Evolutionary conservation across 2,113 vertebrate genomes (phyloP).

Genomic region (Cygnus atratus): DNA sequence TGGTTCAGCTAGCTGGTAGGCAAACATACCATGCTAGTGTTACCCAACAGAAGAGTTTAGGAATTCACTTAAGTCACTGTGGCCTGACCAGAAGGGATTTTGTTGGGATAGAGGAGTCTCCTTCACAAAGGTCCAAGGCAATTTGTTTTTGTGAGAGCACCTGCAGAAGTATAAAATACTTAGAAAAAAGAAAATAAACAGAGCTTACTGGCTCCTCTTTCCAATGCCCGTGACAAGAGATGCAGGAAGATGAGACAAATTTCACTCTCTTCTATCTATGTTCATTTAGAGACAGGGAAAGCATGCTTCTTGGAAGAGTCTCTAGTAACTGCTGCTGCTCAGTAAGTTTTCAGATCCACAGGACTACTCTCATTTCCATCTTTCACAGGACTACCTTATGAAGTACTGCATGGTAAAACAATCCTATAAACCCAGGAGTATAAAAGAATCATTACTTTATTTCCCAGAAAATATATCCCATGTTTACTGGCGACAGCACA

Average conservation of each 20-base stretch:
- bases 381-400: background rate
- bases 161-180: background rate
- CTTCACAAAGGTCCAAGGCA: background rate
- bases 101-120: background rate
- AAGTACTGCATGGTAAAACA: background rate
- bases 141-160: background rate
- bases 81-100: background rate
- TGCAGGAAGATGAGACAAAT: background rate
- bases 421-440: background rate
- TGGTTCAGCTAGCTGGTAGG: background rate
- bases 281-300: background rate
- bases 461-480: background rate
- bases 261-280: background rate
- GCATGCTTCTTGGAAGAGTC: background rate
- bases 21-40: background rate
- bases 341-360: background rate
- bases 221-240: background rate
- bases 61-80: background rate
- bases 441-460: background rate
- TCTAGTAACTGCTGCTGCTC: background rate
- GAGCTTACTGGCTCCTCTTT: background rate
- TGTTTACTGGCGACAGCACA: background rate
- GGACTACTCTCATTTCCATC: background rate
- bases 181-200: background rate
- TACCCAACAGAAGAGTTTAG: background rate